Evolutionary conservation across 2,113 vertebrate species (phyloP).

Genomic region (Taurulus bubalis): DNA sequence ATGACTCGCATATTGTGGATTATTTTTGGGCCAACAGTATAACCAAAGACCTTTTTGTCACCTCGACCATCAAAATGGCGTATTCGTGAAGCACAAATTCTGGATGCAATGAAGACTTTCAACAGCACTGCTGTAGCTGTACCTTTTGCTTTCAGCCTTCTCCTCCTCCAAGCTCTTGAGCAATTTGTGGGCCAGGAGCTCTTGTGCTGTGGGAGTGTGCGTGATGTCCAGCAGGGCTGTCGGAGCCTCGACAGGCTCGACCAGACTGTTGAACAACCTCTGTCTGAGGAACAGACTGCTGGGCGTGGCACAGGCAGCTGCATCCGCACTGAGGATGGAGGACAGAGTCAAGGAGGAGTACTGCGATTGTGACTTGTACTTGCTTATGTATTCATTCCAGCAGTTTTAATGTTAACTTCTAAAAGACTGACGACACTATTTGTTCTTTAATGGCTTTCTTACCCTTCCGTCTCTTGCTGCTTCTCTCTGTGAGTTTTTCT

Average conservation of each 20-base stretch:
- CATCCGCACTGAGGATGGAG: slow-evolving; percentile 27
- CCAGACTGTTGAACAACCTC: slow-evolving; percentile 68
- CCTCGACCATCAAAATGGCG: neutral
- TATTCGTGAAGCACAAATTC: neutral
- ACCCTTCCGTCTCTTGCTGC: slow-evolving; percentile 68
- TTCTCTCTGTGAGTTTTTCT: slow-evolving; percentile 84
- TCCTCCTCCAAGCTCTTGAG: slow-evolving; percentile 84
- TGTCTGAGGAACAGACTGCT: slow-evolving; percentile 51
- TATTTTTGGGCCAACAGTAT: neutral
- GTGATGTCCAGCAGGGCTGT: slow-evolving; percentile 69
- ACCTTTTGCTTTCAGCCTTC: slow-evolving; percentile 84
- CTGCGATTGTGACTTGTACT: neutral
- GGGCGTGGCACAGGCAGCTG: neutral
- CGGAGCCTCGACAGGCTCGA: slow-evolving; percentile 7
- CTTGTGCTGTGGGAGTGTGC: slow-evolving; percentile 70
- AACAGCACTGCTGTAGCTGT: neutral
- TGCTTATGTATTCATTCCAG: neutral
- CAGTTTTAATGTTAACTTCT: neutral
- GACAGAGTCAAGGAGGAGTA: neutral
- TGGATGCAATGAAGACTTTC: neutral
- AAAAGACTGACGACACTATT: neutral
- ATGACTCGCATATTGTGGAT: neutral
- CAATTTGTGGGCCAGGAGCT: slow-evolving; percentile 82
- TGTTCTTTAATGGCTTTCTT: slow-evolving; percentile 12
- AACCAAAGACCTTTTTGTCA: neutral